phyloP scores from a whole-genome alignment of 2,888 invertebrate genomes.

The Caenorhabditis sp. region DNA sequence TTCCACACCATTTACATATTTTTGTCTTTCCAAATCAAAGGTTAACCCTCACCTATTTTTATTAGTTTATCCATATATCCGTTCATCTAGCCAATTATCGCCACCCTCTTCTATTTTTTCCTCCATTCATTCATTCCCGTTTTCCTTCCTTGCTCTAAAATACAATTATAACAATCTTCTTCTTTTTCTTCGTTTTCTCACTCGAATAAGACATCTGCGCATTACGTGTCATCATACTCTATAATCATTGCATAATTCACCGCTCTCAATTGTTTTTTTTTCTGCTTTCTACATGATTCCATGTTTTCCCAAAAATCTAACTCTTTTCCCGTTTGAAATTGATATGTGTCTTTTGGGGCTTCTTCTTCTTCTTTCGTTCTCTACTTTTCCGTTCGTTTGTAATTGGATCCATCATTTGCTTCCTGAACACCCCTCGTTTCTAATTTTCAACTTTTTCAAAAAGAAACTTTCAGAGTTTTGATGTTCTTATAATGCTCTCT shows the following conservation, averaged over 20 bases:
- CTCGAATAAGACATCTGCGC: conserved; percentile 44
- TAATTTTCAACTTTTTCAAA: neutral
- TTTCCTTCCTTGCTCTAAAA: conserved; percentile 13
- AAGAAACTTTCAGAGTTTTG: neutral
- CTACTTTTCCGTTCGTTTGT: conserved; percentile 20
- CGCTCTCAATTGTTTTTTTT: conserved; percentile 4
- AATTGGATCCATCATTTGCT: neutral
- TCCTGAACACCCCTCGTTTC: neutral
- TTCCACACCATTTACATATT: neutral
- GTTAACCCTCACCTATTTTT: neutral
- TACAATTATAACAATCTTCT: conserved; percentile 45
- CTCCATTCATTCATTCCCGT: neutral
- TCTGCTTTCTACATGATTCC: neutral
- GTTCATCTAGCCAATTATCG: conserved; percentile 22
- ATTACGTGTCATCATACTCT: conserved; percentile 21
- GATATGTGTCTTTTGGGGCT: conserved; percentile 14
- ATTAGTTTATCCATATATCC: neutral
- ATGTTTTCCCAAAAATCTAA: neutral
- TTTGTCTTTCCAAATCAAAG: neutral
- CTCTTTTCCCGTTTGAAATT: conserved; percentile 22
- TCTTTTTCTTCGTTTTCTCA: conserved; percentile 6
- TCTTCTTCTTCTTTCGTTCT: neutral
- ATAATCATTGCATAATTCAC: conserved; percentile 36
- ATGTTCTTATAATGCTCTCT: neutral
- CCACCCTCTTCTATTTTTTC: conserved; percentile 19